phyloP scores from a whole-genome alignment of 92 coral and sea anemone genomes.

The Palythoa grandis region DNA sequence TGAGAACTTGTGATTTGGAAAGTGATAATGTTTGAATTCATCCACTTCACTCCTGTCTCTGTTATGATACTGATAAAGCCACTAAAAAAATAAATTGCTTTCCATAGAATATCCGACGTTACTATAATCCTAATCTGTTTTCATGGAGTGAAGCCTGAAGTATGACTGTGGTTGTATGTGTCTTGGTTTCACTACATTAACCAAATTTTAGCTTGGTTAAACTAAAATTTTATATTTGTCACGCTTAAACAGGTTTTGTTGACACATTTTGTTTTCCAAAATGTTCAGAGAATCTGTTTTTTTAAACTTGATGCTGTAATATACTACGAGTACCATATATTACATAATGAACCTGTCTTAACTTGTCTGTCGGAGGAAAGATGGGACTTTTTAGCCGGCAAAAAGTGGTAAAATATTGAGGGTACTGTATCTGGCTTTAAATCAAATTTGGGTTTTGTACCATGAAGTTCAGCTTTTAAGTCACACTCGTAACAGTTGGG shows the following conservation, averaged over 20 bases:
- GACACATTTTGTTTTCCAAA: too few species aligned
- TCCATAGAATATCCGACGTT: too few species aligned
- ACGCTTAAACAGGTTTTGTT: background rate
- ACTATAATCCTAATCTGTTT: too few species aligned
- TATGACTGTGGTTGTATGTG: background rate
- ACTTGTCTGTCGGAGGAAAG: slow-evolving; percentile 38
- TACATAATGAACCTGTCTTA: slow-evolving; percentile 15
- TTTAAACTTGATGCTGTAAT: background rate
- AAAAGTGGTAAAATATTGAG: slow-evolving; percentile 36
- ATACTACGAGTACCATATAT: background rate
- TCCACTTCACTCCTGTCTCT: too few species aligned
- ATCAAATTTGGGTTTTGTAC: background rate
- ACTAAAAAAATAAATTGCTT: too few species aligned
- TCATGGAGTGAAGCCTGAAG: background rate
- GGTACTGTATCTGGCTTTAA: slow-evolving; percentile 34
- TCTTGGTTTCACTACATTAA: background rate
- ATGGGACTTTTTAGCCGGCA: slow-evolving; percentile 39
- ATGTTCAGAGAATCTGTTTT: background rate
- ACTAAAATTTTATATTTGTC: background rate
- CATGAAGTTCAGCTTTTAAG: slow-evolving; percentile 39
- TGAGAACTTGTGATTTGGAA: too few species aligned
- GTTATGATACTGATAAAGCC: too few species aligned
- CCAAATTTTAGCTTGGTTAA: background rate
- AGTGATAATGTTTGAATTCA: slow-evolving; percentile 40
- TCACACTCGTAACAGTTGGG: slow-evolving; percentile 45